Conservation (phyloP, 2,797 vertebrate species). For the Falco naumanni region DNA sequence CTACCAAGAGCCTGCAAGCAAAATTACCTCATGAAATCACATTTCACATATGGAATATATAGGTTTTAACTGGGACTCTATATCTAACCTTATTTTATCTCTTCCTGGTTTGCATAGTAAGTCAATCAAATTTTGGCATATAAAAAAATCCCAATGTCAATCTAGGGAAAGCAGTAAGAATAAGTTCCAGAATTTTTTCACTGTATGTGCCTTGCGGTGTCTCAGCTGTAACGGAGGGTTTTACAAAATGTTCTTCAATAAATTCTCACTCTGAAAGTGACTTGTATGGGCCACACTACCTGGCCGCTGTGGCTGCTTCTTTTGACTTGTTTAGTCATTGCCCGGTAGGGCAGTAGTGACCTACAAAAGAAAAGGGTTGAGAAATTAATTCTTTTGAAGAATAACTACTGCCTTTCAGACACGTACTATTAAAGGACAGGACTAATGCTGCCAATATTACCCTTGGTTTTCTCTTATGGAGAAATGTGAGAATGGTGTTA, state of each 20-base stretch:
- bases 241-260: not conserved
- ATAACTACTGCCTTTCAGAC: not conserved
- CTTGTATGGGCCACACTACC: not conserved
- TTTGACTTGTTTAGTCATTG: not conserved
- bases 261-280: not conserved
- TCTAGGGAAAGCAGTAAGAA: not conserved
- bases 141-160: not conserved
- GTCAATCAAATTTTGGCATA: not conserved
- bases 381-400: not conserved
- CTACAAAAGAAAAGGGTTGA: not conserved
- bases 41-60: not conserved
- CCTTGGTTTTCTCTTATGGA: not conserved
- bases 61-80: not conserved
- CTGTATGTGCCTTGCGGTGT: rapidly evolving
- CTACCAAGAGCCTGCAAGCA: not conserved
- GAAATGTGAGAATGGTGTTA: not conserved
- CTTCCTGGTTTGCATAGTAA: not conserved
- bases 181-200: not conserved
- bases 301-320: not conserved
- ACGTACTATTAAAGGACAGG: not conserved
- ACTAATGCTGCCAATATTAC: not conserved
- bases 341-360: not conserved
- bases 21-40: not conserved
- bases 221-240: not conserved
- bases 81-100: not conserved